Base-by-base conservation (phyloP, 1,140 invertebrate species). In the Eurytemora carolleeae region DNA sequence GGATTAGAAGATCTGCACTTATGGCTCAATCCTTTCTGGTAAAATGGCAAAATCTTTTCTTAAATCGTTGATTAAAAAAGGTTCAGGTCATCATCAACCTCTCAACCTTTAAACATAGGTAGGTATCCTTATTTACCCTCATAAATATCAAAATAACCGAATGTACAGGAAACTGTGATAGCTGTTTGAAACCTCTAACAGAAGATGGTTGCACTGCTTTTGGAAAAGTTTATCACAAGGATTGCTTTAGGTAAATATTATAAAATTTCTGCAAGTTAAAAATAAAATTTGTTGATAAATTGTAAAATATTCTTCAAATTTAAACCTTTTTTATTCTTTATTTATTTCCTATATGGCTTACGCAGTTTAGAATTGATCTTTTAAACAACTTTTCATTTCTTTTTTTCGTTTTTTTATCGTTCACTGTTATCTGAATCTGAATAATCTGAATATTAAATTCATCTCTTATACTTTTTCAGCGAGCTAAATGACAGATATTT, bases 151-250 rank as follows among this genome's bases (percentile, higher is more conserved):
- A n/a, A n/a, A n/a, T n/a, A n/a, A n/a, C n/a, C n/a, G n/a, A n/a
- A n/a, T n/a, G n/a, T n/a, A n/a, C n/a, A 62, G 60, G 60, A 44
- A 56, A 18, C 19, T 62, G 60, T 57, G 60, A 53, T 26, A 24
- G 57, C 22, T 62, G 60, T 56, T 19, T 16, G 17, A 62, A 62
- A 24, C 19, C 24, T 31, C 21, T 62, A 16, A 62, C 53, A 55
- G 19, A 23, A n/a, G 60, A 62, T n/a, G 60, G 60, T 16, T 62
- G 60, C 53, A 62, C 60, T 12, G 60, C 60, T 25, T 57, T 60
- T 58, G 60, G 60, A 24, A 62, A 62, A 25, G 53, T 62, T 25
- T 62, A 22, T 25, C 60, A 62, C 25, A 62, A 62, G 24, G 55
- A 55, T 22, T 62, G 60, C 54, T 62, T 62, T 24, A 62, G 57